Conservation (phyloP, 2,113 vertebrate species). For the Dunckerocampus dactyliophorus region DNA sequence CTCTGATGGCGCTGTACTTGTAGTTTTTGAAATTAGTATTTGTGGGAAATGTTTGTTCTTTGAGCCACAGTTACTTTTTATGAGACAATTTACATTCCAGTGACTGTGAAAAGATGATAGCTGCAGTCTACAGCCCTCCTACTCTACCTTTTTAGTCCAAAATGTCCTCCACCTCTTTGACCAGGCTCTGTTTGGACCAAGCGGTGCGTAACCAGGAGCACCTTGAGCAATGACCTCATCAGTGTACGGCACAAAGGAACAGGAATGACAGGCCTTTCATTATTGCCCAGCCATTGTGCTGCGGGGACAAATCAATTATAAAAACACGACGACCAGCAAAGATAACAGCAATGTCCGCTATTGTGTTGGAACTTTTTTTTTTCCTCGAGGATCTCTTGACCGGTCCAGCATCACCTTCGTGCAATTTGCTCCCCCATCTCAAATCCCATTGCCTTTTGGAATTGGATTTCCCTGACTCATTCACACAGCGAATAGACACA, state of each 20-base stretch:
- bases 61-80: too few species aligned
- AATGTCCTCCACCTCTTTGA: slow-evolving; percentile 43
- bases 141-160: slow-evolving; percentile 5
- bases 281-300: slow-evolving; percentile 69
- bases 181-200: slow-evolving; percentile 20
- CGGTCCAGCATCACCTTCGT: slow-evolving; percentile 70
- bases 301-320: slow-evolving; percentile 76
- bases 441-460: slow-evolving; percentile 78
- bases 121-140: slow-evolving; percentile 10
- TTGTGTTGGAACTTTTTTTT: slow-evolving; percentile 60
- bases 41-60: too few species aligned
- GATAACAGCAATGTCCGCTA: slow-evolving; percentile 71
- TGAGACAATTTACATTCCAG: too few species aligned
- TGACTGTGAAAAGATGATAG: too few species aligned
- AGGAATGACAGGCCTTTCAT: slow-evolving; percentile 72
- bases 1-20: too few species aligned
- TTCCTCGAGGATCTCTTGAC: slow-evolving; percentile 69
- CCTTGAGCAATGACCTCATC: slow-evolving; percentile 74
- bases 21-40: too few species aligned
- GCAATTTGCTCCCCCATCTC: slow-evolving; percentile 76
- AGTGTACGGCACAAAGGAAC: slow-evolving; percentile 68
- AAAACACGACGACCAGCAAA: slow-evolving; percentile 74
- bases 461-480: slow-evolving; percentile 80
- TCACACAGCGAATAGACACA: slow-evolving; percentile 72
- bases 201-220: slow-evolving; percentile 29